Evolutionary conservation across 64 coral and sea anemone species (phyloP), one percentile per base, ranked within the genome.

Genomic region (Stichodactyla helianthus): DNA sequence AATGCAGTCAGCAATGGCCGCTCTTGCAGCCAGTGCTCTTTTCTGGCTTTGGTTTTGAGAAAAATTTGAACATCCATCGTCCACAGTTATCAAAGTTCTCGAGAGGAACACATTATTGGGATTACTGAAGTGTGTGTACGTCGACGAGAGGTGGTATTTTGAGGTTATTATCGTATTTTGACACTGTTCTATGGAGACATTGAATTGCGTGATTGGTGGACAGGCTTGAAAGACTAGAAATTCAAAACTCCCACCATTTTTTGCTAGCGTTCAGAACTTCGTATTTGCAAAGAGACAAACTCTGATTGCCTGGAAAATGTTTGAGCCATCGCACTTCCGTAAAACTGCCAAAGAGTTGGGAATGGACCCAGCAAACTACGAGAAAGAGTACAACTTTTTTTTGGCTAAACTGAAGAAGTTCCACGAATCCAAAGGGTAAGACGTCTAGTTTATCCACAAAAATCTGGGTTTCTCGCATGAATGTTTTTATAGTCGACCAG

Each of bases 211-310:
- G 94, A 96, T 96, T 96, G 94, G 94, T 89, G 79, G 80, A 87
- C 77, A 81, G 89, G 89, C 84, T 88, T 86, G 83, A 71, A 89
- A 92, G 88, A 92, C 83, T 96, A 83, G 94, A 96, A 93, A 93
- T 96, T 96, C 91, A 96, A 96, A 96, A 96, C 91, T 96, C 94
- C 94, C 94, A 92, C 94, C 94, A 84, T 93, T 93, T 95, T 85
- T 92, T 67, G 87, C 78, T 50, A 96, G 88, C 85, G 89, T 90
- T 93, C 89, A 84, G 87, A 87, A 77, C 88, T 90, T 87, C 89
- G 56, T 87, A 91, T 77, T 86, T 53, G 85, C 77, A 83, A 56
- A 88, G 85, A 87, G 86, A 65, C 55, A 81, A 77, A 96, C 59
- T 53, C 83, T 83, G 82, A 88, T 92, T 83, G 70, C 91, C 64